Evolutionary conservation across 2,888 invertebrate species (phyloP).

Genomic region (Cerceris rybyensis): DNA sequence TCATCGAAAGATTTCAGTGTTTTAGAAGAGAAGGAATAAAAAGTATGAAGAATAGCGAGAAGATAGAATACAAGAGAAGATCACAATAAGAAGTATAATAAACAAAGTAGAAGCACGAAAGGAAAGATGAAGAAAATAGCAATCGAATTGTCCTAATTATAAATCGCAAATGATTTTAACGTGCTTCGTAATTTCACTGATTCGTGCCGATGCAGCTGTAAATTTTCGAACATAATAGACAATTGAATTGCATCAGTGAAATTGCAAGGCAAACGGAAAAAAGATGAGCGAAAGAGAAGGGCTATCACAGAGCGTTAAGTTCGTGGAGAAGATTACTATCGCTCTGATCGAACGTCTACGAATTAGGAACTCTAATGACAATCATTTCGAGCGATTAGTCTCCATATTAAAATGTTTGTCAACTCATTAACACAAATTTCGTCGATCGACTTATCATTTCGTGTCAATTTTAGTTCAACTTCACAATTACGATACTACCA

Average conservation of each 20-base stretch:
- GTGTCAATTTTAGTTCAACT: not conserved
- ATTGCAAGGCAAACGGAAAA: slow-evolving; percentile 18
- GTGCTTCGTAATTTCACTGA: slow-evolving; percentile 28
- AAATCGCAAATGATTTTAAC: not conserved
- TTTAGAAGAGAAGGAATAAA: not conserved
- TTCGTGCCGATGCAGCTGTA: slow-evolving; percentile 10
- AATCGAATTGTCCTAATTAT: not conserved
- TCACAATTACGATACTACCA: no score
- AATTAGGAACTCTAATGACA: slow-evolving; percentile 30
- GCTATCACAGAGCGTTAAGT: slow-evolving; percentile 64
- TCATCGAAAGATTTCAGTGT: not conserved
- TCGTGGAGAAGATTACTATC: slow-evolving; percentile 54
- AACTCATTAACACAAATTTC: not conserved
- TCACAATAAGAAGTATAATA: slow-evolving; percentile 9
- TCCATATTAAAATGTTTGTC: not conserved
- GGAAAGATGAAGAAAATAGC: slow-evolving; percentile 9
- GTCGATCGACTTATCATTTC: not conserved
- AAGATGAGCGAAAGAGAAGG: slow-evolving; percentile 15
- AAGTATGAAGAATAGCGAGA: not conserved
- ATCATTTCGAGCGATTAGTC: slow-evolving; percentile 13
- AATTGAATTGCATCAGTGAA: slow-evolving; percentile 18
- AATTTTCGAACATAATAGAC: not conserved
- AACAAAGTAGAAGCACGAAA: slow-evolving; percentile 18
- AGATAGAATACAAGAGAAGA: not conserved
- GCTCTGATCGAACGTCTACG: slow-evolving; percentile 35